Evolutionary conservation across 2,797 vertebrate species (phyloP).

Genomic region (Neomorphus geoffroyi): DNA sequence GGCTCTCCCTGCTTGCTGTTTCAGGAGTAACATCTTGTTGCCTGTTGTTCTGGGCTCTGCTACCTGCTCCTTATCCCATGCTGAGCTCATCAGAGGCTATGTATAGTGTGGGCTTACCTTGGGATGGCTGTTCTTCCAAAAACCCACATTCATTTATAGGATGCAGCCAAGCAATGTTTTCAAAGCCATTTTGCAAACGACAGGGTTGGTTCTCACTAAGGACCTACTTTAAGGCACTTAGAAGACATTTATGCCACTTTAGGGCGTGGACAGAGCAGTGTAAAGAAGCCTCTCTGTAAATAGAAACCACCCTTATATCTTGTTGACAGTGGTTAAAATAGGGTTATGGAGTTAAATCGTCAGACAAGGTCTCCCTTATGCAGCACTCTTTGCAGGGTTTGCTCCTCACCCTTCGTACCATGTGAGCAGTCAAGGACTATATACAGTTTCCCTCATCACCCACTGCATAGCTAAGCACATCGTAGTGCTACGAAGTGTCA

Average conservation of each 20-base stretch:
- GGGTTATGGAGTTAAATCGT: constrained; percentile 1
- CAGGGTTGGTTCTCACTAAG: background rate
- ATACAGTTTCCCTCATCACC: background rate
- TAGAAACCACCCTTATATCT: constrained; percentile 55
- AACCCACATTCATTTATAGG: constrained; percentile 48
- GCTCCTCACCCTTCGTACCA: background rate
- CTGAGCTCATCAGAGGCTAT: constrained; percentile 39
- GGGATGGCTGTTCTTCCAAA: constrained; percentile 29
- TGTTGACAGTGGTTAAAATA: constrained; percentile 66
- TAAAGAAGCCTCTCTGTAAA: constrained; percentile 43
- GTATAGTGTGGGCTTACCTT: background rate
- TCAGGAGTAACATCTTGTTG: background rate
- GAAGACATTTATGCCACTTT: constrained; percentile 56
- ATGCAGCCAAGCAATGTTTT: background rate
- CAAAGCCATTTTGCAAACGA: background rate
- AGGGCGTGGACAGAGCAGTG: constrained; percentile 27
- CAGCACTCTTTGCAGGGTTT: background rate
- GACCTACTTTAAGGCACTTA: constrained; percentile 60
- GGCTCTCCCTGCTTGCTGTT: background rate
- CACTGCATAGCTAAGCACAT: background rate
- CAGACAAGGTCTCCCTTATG: constrained; percentile 39
- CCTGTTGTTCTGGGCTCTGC: background rate
- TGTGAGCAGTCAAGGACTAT: background rate
- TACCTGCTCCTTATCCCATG: background rate
- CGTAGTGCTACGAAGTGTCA: background rate